Evolutionary conservation across 2,797 vertebrate genomes (phyloP).

Genomic region (Sarcoramphus papa): DNA sequence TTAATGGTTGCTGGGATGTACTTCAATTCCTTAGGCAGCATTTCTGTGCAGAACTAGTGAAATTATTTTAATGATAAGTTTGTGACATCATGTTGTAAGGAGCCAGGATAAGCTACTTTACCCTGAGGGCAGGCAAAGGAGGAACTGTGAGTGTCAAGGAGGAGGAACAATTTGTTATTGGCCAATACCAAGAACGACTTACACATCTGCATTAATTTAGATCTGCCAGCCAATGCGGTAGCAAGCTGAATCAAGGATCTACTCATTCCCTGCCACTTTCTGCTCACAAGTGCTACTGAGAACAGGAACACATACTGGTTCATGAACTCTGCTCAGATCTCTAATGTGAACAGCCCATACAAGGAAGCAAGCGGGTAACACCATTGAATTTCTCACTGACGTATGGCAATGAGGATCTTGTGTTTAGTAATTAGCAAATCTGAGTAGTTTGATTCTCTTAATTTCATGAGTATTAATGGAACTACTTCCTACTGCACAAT

Average conservation of each 20-base stretch:
- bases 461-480: background rate
- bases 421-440: background rate
- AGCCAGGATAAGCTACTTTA: background rate
- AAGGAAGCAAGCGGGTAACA: background rate
- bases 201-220: background rate
- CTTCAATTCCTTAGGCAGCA: background rate
- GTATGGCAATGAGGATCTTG: background rate
- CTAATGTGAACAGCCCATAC: background rate
- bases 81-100: background rate
- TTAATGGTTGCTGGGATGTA: background rate
- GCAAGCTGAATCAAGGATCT: background rate
- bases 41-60: background rate
- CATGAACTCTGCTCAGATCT: background rate
- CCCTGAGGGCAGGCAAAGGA: background rate
- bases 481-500: background rate
- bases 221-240: background rate
- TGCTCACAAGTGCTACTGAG: background rate
- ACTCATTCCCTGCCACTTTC: background rate
- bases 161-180: background rate
- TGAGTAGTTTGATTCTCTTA: background rate
- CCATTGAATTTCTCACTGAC: background rate
- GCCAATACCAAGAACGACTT: background rate
- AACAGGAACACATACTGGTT: background rate
- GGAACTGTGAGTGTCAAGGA: background rate
- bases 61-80: background rate